phyloP scores from a whole-genome alignment of 1,140 invertebrate genomes.

The Paraescarpia echinospica region DNA sequence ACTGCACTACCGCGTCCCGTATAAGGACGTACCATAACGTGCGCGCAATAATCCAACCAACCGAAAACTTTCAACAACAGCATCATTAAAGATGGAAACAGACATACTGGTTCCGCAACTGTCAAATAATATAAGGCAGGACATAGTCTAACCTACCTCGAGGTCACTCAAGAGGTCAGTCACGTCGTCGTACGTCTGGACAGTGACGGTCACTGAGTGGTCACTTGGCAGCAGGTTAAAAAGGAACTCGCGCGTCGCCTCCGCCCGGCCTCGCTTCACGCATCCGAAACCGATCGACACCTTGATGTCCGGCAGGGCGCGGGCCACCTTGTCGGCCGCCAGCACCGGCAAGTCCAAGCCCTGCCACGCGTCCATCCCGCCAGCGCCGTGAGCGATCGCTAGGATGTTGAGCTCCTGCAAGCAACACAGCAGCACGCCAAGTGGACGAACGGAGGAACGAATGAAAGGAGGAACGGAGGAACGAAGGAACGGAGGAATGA shows the following conservation, averaged over 20 bases:
- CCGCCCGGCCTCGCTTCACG: not conserved
- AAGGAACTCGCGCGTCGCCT: not conserved
- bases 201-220: conserved; percentile 1
- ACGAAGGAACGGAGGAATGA: not conserved
- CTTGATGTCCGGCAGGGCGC: conserved; percentile 1
- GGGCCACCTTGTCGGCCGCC: conserved; percentile 19
- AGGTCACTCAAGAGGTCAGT: not conserved
- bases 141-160: not conserved
- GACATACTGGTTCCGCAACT: not conserved
- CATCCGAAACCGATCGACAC: not conserved
- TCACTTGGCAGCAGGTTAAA: not conserved
- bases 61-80: too few relatives aligned
- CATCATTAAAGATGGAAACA: not conserved
- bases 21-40: too few relatives aligned
- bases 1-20: too few relatives aligned
- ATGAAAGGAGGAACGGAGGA: not conserved
- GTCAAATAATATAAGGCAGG: not conserved
- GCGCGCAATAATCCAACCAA: too few relatives aligned
- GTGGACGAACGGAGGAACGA: not conserved
- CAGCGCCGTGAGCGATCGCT: not conserved
- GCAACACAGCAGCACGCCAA: not conserved
- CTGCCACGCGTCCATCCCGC: not conserved
- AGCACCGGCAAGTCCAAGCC: not conserved
- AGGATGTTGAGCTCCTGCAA: not conserved
- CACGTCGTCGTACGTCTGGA: not conserved